A percentile compares a stretch with the other conserved stretches of the same genome.
phyloP scores from a whole-genome alignment of 2,888 invertebrate species.

The Charanyca ferruginea region DNA sequence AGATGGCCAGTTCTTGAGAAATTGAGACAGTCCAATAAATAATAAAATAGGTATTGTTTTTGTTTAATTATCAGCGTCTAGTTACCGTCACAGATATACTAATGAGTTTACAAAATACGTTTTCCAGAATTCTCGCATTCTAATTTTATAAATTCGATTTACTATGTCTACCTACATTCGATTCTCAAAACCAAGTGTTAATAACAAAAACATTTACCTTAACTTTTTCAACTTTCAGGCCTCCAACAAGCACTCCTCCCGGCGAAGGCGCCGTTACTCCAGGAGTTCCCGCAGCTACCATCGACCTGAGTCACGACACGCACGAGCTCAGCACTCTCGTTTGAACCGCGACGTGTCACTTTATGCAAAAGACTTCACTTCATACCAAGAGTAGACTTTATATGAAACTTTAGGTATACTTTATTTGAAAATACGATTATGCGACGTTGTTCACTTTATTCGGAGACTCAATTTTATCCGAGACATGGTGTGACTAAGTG shows the following conservation, averaged over 20 bases:
- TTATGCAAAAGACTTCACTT: slow-evolving; percentile 14
- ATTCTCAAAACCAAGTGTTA: not conserved
- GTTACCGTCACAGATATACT: no score
- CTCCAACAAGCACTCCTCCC: slow-evolving; percentile 92
- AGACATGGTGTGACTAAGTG: not conserved
- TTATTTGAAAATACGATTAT: slow-evolving; percentile 3
- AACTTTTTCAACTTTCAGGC: slow-evolving; percentile 77
- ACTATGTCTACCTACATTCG: no score
- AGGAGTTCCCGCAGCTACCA: slow-evolving; percentile 91
- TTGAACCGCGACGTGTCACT: slow-evolving; percentile 73
- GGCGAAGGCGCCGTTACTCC: slow-evolving; percentile 91
- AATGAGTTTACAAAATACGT: no score
- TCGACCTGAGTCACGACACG: slow-evolving; percentile 92
- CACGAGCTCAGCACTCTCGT: slow-evolving; percentile 93
- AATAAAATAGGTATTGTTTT: no score
- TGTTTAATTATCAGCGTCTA: no score
- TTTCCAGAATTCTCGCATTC: no score
- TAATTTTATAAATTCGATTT: no score
- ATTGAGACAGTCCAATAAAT: no score
- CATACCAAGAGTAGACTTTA: slow-evolving; percentile 13
- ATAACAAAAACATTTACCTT: slow-evolving; percentile 1
- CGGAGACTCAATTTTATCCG: not conserved
- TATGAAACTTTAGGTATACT: not conserved
- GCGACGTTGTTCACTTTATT: not conserved
- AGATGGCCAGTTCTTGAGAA: no score